Evolutionary conservation across 2,888 invertebrate species (phyloP).

Genomic region (Osedax frankpressi): DNA sequence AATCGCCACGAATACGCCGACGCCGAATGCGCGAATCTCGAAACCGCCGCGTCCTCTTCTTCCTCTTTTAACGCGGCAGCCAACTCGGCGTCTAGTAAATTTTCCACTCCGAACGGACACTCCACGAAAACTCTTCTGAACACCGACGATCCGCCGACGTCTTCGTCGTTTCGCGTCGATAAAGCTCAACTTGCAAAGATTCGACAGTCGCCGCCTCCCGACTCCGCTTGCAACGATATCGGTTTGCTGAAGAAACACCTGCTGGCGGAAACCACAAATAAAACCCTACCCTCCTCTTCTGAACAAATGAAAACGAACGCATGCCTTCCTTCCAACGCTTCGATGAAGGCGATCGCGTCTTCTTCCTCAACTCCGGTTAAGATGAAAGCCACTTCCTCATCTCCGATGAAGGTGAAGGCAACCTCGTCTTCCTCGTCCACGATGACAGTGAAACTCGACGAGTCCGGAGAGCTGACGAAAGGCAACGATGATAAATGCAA

Average conservation of each 20-base stretch:
- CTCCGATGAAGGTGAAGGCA: neutral
- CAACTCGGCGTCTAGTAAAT: neutral
- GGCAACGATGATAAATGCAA: no score
- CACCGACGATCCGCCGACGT: neutral
- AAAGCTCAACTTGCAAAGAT: neutral
- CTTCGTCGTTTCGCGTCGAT: neutral
- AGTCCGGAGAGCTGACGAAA: no score
- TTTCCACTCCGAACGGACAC: no score
- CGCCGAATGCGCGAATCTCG: neutral
- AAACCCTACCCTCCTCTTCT: no score
- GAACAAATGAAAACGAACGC: neutral
- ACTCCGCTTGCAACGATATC: neutral
- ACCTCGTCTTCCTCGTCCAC: no score
- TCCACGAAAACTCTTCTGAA: neutral
- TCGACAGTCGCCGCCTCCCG: neutral
- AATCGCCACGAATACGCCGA: slow-evolving; percentile 17
- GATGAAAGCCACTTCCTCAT: neutral
- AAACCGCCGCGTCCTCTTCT: neutral
- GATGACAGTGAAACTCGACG: no score
- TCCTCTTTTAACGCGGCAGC: neutral
- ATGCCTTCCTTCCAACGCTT: neutral
- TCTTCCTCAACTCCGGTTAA: neutral
- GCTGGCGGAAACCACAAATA: neutral
- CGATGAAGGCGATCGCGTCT: neutral
- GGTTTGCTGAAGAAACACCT: neutral